Base-by-base conservation (phyloP, 2,113 vertebrate species). In the Siniperca knerii region DNA sequence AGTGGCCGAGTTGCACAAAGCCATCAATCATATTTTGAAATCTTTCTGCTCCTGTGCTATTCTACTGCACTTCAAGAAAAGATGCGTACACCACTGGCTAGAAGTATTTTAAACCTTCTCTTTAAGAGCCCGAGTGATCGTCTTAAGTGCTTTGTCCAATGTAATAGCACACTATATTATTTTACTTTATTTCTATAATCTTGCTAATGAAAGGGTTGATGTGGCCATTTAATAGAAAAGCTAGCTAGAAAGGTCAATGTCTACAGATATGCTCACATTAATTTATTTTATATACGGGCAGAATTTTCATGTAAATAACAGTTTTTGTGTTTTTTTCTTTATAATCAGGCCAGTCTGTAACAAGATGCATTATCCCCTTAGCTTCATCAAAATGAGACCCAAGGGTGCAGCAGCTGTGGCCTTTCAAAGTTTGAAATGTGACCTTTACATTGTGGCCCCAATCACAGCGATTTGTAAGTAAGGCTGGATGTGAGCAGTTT, bases 361-460 rank as follows among this genome's bases (percentile, higher is more conserved):
- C 33, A 48, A 75, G 25, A 61, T 44, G 3, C 46, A 61, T 68
- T 48, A 67, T 68, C 46, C 70, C 8, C 16, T 1, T 0, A 66
- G 68, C 70, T 75, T 80, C 68, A 74, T 82, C 76, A 50, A 72
- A 67, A 82, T 55, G 52, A 85, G 60, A 54, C 77, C 55, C 3
- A 12, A 13, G 25, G 52, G 29, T 68, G 66, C 71, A 76, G 57
- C 85, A 82, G 76, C 72, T 70, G 55, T 77, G 75, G 62, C 89
- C 73, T 87, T 86, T 85, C 66, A 79, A 40, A 55, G 75, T 74
- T 79, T 48, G 6, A 75, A 60, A 75, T 60, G 15, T 85, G 79
- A 88, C 58, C 77, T 86, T 83, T 71, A 68, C 4, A 78, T 77
- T 69, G 70, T 11, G 66, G 69, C 66, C 54, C 74, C 40, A 58